These are phyloP conservation scores for Apis florea DNA, from an alignment of 1,140 invertebrate species.

Conservation along the genomic window DNA sequence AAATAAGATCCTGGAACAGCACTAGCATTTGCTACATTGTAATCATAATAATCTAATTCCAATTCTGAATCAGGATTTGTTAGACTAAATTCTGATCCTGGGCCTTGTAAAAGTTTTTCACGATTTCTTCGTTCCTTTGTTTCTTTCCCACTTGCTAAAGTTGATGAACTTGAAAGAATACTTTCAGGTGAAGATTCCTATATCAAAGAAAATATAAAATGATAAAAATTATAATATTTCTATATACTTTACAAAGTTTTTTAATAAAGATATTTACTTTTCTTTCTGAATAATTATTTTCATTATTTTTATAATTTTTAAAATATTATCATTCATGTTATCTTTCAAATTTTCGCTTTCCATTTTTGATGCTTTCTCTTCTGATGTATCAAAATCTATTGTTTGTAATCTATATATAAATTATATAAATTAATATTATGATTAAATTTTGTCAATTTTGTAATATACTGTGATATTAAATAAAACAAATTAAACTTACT, in stretches of 20 bases:
- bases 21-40: slow-evolving; percentile 89
- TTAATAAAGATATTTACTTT: slow-evolving; percentile 18
- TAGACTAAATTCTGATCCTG: slow-evolving; percentile 89
- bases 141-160: slow-evolving; percentile 82
- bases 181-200: slow-evolving; percentile 83
- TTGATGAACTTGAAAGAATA: slow-evolving; percentile 78
- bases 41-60: slow-evolving; percentile 94
- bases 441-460: neutral
- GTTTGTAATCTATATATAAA: slow-evolving; percentile 23
- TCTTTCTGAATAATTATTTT: slow-evolving; percentile 18
- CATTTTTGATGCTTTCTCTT: slow-evolving; percentile 2
- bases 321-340: neutral
- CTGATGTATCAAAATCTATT: slow-evolving; percentile 3
- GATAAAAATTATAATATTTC: neutral
- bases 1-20: slow-evolving; percentile 91
- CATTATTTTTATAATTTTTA: slow-evolving; percentile 2
- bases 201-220: neutral
- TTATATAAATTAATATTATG: neutral
- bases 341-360: neutral
- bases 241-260: neutral
- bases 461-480: neutral
- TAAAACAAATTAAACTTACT: slow-evolving; percentile 67
- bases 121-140: slow-evolving; percentile 89
- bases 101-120: slow-evolving; percentile 84
- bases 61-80: slow-evolving; percentile 86